These are phyloP conservation scores for Rhinogobio ventralis DNA, from an alignment of 2,797 vertebrate genomes.

Conservation along the genomic window DNA sequence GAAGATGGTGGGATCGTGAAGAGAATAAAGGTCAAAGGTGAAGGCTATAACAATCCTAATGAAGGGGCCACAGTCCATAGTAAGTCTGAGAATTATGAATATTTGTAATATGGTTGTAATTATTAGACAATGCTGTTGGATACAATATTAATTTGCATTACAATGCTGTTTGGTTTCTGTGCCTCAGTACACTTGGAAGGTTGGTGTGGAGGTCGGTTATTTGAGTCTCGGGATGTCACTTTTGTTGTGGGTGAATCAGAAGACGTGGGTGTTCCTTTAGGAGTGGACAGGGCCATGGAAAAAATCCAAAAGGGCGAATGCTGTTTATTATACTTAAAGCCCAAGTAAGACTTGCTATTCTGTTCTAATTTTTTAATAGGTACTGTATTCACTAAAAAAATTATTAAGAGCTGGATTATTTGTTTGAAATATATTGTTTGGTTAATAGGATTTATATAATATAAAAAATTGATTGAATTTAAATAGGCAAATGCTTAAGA, in stretches of 20 bases:
- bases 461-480: neutral
- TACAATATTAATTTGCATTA: slow-evolving; percentile 21
- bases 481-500: no score
- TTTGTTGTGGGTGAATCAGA: slow-evolving; percentile 92
- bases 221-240: slow-evolving; percentile 88
- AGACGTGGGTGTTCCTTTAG: slow-evolving; percentile 89
- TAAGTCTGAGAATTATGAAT: slow-evolving; percentile 66
- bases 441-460: neutral
- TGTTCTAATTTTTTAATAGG: neutral
- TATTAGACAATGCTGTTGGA: neutral
- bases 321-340: slow-evolving; percentile 86
- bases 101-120: neutral
- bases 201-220: slow-evolving; percentile 78
- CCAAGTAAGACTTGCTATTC: slow-evolving; percentile 80
- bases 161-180: slow-evolving; percentile 23
- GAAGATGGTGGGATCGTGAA: slow-evolving; percentile 89
- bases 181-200: slow-evolving; percentile 90
- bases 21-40: slow-evolving; percentile 93
- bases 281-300: slow-evolving; percentile 95
- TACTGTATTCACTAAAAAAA: neutral
- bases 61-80: slow-evolving; percentile 90
- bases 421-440: neutral
- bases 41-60: slow-evolving; percentile 91
- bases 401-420: neutral
- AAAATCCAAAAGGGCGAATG: slow-evolving; percentile 96